Conservation (phyloP, 2,888 invertebrate species). For the Lasioglossum malachurum region DNA sequence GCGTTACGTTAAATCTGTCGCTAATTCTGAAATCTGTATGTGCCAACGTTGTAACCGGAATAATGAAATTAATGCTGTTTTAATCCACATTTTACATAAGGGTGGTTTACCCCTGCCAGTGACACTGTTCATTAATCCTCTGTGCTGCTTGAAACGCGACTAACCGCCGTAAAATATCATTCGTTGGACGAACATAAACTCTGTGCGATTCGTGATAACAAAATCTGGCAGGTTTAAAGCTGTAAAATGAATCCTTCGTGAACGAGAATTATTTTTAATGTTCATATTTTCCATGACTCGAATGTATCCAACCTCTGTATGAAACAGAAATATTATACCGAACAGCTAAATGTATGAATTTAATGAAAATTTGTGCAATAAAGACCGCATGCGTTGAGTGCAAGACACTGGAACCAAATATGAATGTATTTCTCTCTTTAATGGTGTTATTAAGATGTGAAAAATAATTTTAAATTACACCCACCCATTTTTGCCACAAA, state of each 20-base stretch:
- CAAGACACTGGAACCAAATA: not conserved
- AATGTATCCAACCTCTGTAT: not conserved
- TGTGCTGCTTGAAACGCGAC: not conserved
- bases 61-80: not conserved
- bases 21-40: not conserved
- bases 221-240: not conserved
- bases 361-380: not conserved
- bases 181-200: not conserved
- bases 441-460: too few species aligned
- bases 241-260: not conserved
- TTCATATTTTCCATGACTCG: not conserved
- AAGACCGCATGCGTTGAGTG: not conserved
- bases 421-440: not conserved
- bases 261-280: not conserved
- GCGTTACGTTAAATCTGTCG: not conserved
- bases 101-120: not conserved
- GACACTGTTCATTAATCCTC: not conserved
- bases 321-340: not conserved
- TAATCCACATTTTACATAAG: not conserved
- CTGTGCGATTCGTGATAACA: not conserved
- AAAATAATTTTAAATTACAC: too few species aligned
- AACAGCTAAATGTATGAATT: not conserved
- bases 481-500: not conserved
- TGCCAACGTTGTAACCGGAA: not conserved
- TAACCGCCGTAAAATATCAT: not conserved